Percentiles rank a stretch among this genome's conserved stretches.
phyloP scores from a whole-genome alignment of 2,797 vertebrate genomes.

The Gila robusta region DNA sequence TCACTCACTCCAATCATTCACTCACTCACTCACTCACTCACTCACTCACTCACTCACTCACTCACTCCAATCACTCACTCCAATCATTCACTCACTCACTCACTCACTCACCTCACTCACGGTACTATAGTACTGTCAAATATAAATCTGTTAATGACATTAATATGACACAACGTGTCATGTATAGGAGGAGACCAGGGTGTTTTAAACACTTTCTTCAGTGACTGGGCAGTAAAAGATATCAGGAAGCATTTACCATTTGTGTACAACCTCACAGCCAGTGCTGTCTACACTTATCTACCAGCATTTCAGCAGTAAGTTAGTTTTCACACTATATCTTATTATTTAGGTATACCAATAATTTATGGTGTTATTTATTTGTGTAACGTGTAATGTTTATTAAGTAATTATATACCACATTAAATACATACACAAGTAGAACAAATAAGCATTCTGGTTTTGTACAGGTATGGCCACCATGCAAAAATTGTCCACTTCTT shows the following conservation, averaged over 20 bases:
- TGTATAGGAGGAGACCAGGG: conserved; percentile 89
- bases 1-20: too few relatives aligned
- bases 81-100: background rate
- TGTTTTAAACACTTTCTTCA: conserved; percentile 85
- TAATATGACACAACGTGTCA: background rate
- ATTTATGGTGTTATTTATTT: background rate
- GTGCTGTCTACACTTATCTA: conserved; percentile 78
- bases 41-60: too few relatives aligned
- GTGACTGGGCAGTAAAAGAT: conserved; percentile 78
- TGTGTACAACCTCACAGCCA: conserved; percentile 84
- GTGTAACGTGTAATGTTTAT: background rate
- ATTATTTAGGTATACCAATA: background rate
- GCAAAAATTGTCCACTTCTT: conserved; percentile 88
- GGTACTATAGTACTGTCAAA: background rate
- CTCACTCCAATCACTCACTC: background rate
- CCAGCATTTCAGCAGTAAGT: conserved; percentile 88
- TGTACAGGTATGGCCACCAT: conserved; percentile 79
- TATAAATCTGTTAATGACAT: background rate
- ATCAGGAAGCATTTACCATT: conserved; percentile 85
- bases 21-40: too few relatives aligned
- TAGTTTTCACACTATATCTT: conserved; percentile 62
- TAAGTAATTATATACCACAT: background rate
- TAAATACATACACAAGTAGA: background rate
- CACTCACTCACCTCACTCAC: background rate
- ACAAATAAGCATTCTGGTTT: conserved; percentile 11